Percentiles rank a stretch among this genome's conserved stretches.
Conservation (phyloP, 1,140 invertebrate species). For the Aradophagus sp. region DNA sequence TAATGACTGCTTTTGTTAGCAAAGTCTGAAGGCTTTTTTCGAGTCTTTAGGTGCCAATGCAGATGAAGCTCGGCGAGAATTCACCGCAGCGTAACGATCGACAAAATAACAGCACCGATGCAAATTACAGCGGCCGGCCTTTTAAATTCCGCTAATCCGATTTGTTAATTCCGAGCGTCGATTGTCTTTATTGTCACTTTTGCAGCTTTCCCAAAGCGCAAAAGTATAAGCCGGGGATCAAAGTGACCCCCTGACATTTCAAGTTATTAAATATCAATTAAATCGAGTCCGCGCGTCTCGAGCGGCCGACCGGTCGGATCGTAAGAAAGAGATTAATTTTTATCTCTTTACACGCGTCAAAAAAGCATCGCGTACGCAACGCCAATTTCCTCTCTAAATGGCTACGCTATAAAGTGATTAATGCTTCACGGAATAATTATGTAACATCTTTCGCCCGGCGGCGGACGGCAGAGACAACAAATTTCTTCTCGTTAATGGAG, state of each 20-base stretch:
- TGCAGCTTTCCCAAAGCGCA: no score
- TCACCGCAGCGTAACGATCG: slow-evolving; percentile 7
- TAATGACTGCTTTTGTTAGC: slow-evolving; percentile 26
- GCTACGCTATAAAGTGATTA: slow-evolving; percentile 8
- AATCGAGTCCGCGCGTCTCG: no score
- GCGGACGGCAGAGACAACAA: slow-evolving; percentile 9
- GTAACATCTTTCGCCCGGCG: slow-evolving; percentile 3
- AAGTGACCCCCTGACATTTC: no score
- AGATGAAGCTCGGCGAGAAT: no score
- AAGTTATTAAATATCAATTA: no score
- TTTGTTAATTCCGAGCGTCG: background rate
- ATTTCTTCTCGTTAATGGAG: slow-evolving; percentile 32
- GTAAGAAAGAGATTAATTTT: slow-evolving; percentile 8
- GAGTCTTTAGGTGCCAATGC: no score
- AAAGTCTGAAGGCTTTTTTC: slow-evolving; percentile 30
- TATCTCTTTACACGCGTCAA: slow-evolving; percentile 8
- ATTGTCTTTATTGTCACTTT: background rate
- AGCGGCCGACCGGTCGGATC: slow-evolving; percentile 1
- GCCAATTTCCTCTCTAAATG: slow-evolving; percentile 10
- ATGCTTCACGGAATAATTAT: slow-evolving; percentile 12
- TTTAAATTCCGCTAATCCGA: no score
- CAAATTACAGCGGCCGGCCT: no score
- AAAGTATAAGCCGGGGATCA: no score
- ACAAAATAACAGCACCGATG: slow-evolving; percentile 21
- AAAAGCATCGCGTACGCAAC: slow-evolving; percentile 1